Conservation (phyloP, 2,797 vertebrate species). For the Eurystomus glaucurus region DNA sequence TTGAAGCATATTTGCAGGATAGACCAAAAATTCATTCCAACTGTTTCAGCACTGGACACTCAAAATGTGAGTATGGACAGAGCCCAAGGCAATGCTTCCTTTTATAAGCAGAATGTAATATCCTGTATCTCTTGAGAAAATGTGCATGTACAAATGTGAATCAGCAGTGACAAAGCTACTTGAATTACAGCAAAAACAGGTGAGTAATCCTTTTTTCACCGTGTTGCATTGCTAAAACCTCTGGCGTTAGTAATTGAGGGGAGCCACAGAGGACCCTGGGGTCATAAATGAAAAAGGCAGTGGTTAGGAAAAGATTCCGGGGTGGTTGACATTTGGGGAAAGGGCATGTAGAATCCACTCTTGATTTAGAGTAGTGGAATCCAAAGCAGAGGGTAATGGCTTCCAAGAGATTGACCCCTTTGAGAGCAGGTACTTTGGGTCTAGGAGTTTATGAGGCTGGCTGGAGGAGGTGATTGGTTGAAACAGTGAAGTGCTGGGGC, state of each 20-base stretch:
- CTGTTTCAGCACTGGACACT: neutral
- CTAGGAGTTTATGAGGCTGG: neutral
- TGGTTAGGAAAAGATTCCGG: neutral
- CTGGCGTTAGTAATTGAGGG: neutral
- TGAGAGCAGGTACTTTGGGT: neutral
- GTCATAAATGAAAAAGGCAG: neutral
- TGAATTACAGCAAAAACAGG: conserved; percentile 9
- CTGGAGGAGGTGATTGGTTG: neutral
- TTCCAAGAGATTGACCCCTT: neutral
- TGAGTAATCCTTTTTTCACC: conserved; percentile 28
- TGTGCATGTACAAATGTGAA: neutral
- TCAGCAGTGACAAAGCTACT: conserved; percentile 32
- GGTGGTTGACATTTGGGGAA: neutral
- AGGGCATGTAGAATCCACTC: neutral
- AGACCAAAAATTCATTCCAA: conserved; percentile 14
- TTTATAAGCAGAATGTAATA: neutral
- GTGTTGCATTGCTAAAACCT: neutral
- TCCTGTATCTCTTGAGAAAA: neutral
- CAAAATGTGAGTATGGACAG: neutral
- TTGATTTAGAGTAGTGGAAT: neutral
- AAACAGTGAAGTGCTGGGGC: neutral
- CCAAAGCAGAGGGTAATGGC: rapidly evolving
- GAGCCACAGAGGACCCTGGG: neutral
- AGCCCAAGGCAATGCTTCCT: neutral
- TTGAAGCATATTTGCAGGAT: neutral